Evolutionary conservation across 2,113 vertebrate species (phyloP).

Genomic region (Dendrocopos noguchii): DNA sequence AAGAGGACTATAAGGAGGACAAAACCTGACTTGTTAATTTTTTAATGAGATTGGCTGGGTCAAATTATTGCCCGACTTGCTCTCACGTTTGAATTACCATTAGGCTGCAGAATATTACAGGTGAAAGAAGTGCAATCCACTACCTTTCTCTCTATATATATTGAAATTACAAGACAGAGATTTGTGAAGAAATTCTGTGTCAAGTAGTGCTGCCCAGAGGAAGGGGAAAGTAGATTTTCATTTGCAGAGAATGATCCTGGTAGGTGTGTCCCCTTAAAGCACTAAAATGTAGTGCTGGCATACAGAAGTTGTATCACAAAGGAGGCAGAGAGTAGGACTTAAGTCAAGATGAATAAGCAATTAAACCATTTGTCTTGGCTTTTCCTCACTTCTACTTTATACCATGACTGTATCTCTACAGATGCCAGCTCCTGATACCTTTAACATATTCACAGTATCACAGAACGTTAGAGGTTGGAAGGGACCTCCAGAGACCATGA

Average conservation of each 20-base stretch:
- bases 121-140: neutral
- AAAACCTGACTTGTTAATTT: slow-evolving; percentile 11
- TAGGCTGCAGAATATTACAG: neutral
- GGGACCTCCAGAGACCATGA: too few relatives aligned
- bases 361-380: neutral
- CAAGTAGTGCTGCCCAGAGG: neutral
- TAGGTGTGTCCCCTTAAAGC: neutral
- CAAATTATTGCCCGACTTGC: neutral
- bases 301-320: neutral
- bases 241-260: neutral
- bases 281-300: neutral
- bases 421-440: neutral
- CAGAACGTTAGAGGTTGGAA: too few relatives aligned
- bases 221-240: neutral
- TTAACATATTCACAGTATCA: neutral
- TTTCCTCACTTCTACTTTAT: neutral
- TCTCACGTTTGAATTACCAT: neutral
- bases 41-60: neutral
- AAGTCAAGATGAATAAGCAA: neutral
- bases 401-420: neutral
- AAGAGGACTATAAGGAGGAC: neutral
- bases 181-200: neutral
- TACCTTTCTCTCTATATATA: neutral
- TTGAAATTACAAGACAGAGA: neutral
- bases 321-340: neutral